Conservation (phyloP, 2,797 vertebrate species). For the Lagodon rhomboides region DNA sequence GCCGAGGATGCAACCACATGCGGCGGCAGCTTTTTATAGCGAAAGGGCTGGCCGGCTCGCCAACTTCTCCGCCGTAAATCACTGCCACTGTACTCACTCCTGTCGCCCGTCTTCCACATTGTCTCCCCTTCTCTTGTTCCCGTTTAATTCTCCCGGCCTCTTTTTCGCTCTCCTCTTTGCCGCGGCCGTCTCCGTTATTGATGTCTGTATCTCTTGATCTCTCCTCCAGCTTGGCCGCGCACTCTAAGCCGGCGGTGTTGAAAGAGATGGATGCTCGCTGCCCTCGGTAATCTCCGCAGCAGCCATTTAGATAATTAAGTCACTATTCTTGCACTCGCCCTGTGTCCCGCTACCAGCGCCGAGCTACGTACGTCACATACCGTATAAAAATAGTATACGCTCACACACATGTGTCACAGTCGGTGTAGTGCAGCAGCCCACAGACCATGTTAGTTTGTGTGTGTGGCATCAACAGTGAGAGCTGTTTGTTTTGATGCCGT, state of each 20-base stretch:
- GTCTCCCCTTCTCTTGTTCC: slow-evolving; percentile 45
- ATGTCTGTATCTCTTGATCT: slow-evolving; percentile 71
- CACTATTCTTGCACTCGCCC: slow-evolving; percentile 72
- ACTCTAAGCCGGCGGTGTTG: slow-evolving; percentile 65
- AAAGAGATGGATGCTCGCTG: slow-evolving; percentile 78
- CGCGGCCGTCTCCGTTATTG: slow-evolving; percentile 58
- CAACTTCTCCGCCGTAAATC: slow-evolving; percentile 39
- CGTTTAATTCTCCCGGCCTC: slow-evolving; percentile 47
- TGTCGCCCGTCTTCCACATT: slow-evolving; percentile 36
- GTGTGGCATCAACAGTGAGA: slow-evolving; percentile 38
- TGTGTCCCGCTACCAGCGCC: slow-evolving; percentile 31
- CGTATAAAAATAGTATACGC: not conserved
- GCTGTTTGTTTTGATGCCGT: slow-evolving; percentile 72
- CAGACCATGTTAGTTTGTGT: not conserved
- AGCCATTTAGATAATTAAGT: slow-evolving; percentile 84
- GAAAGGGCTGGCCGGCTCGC: slow-evolving; percentile 22
- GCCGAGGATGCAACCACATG: slow-evolving; percentile 29
- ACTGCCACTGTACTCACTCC: slow-evolving; percentile 34
- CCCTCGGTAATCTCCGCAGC: slow-evolving; percentile 73
- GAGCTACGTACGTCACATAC: not conserved
- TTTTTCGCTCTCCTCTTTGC: slow-evolving; percentile 47
- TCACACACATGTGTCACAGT: not conserved
- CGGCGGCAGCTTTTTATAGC: slow-evolving; percentile 9
- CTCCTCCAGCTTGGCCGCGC: slow-evolving; percentile 56
- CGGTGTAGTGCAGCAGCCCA: slow-evolving; percentile 20